Evolutionary conservation across 1,140 invertebrate species (phyloP), one percentile per base, ranked within the genome.

Genomic region (Macrosteles quadrilineatus): DNA sequence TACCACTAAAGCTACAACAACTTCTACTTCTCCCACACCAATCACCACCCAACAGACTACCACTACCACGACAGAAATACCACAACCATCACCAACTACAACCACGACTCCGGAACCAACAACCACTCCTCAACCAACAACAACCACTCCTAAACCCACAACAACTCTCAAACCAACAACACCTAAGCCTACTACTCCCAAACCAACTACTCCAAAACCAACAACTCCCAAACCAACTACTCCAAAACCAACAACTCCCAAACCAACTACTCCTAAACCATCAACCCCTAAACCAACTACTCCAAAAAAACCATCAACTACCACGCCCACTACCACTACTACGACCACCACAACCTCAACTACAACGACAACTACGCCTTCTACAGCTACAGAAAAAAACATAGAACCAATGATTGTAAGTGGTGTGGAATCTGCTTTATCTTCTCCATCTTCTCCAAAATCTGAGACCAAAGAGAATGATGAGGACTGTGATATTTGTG

Each of bases 111-210:
- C 45, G 1, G 63, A 21, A 29, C 17, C 70, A 19, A 68, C 65
- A 9, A 71, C 70, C 2, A 68, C 50, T 19, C 30, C 43, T n/a
- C 57, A 53, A 25, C 30, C 70, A 72, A 69, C 71, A 27, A 68
- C 68, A 55, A 69, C 47, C 17, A 71, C 67, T 25, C 53, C 66
- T 59, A 70, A 63, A 19, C 19, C 67, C 17, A 64, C 70, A 19
- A 72, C 68, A n/a, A 70, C 63, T n/a, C 21, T 19, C 6, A 70
- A 64, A 55, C 31, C 57, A 25, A 67, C 68, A 71, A 71, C 69
- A 23, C 29, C 67, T 43, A 68, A 50, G 17, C 29, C 64, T n/a
- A 72, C 55, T 21, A 70, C 47, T 19, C 25, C 69, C 32, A 65
- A 2, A 57, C 36, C 71, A 63, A 69, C 36, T 31, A 72, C 65